These are phyloP conservation scores for Halyomorpha halys DNA, from an alignment of 1,140 invertebrate species.

Conservation along the genomic window DNA sequence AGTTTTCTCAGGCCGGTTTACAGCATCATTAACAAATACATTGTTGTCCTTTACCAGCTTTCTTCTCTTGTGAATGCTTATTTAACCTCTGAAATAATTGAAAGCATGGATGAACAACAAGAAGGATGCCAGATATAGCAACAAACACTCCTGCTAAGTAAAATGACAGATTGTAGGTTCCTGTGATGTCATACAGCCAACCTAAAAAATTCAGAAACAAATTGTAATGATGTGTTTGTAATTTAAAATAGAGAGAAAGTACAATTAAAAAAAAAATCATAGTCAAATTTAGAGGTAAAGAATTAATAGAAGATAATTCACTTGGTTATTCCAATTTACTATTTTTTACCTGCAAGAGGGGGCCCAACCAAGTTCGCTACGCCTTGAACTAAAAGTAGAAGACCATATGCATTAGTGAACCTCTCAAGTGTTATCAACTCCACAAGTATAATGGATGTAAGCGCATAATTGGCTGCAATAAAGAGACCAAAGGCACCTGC, in stretches of 20 bases:
- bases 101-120: constrained; percentile 50
- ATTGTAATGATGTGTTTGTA: neutral
- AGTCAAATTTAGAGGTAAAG: too few species aligned
- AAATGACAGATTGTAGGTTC: constrained; percentile 72
- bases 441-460: constrained; percentile 76
- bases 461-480: constrained; percentile 77
- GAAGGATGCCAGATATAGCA: constrained; percentile 65
- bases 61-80: constrained; percentile 9
- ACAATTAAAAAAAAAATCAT: neutral
- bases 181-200: constrained; percentile 67
- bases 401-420: constrained; percentile 82
- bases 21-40: neutral
- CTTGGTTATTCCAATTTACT: too few species aligned
- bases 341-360: constrained; percentile 60
- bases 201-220: constrained; percentile 44
- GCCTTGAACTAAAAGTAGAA: constrained; percentile 77
- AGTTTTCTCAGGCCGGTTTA: too few species aligned
- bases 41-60: neutral
- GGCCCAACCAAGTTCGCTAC: constrained; percentile 78
- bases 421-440: constrained; percentile 73
- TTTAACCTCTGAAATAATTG: constrained; percentile 19
- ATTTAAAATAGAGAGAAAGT: too few species aligned
- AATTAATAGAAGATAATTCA: too few species aligned
- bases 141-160: constrained; percentile 78
- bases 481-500: constrained; percentile 68